Evolutionary conservation across 2,888 invertebrate genomes (phyloP).

Genomic region (Abrostola tripartita): DNA sequence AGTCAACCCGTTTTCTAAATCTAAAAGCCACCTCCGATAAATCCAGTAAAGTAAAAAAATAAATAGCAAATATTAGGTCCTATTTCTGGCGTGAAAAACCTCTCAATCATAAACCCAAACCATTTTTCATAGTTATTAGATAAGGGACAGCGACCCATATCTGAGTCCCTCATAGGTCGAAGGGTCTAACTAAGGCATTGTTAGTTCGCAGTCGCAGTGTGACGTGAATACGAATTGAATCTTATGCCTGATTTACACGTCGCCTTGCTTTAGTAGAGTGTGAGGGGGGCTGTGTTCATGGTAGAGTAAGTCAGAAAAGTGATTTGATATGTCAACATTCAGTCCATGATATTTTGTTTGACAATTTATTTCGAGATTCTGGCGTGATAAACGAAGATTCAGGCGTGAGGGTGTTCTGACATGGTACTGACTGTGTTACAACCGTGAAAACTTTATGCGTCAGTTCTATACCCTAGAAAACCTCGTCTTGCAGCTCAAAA

Average conservation of each 20-base stretch:
- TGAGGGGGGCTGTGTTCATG: neutral
- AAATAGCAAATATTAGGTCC: slow-evolving; percentile 1
- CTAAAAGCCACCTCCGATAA: slow-evolving; percentile 1
- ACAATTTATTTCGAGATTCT: too few relatives aligned
- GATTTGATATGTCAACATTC: neutral
- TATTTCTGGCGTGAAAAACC: slow-evolving; percentile 12
- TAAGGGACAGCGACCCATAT: slow-evolving; percentile 49
- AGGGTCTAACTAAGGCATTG: slow-evolving; percentile 68
- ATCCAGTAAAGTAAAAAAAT: neutral
- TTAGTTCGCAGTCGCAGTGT: slow-evolving; percentile 57
- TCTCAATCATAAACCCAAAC: slow-evolving; percentile 43
- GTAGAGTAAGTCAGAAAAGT: neutral
- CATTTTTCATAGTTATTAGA: slow-evolving; percentile 50
- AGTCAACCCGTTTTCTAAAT: neutral
- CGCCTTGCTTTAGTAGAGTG: neutral
- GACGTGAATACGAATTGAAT: slow-evolving; percentile 63
- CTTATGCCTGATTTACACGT: slow-evolving; percentile 38
- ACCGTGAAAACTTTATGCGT: too few relatives aligned
- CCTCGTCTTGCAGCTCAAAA: too few relatives aligned
- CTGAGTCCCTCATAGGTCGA: slow-evolving; percentile 57
- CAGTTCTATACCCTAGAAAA: too few relatives aligned
- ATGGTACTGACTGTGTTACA: too few relatives aligned
- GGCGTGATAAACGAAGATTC: too few relatives aligned
- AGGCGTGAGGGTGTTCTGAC: too few relatives aligned
- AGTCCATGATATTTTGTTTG: neutral